These are phyloP conservation scores for Sarcophaga carnaria DNA, from an alignment of 2,888 invertebrate genomes.

Conservation along the genomic window DNA sequence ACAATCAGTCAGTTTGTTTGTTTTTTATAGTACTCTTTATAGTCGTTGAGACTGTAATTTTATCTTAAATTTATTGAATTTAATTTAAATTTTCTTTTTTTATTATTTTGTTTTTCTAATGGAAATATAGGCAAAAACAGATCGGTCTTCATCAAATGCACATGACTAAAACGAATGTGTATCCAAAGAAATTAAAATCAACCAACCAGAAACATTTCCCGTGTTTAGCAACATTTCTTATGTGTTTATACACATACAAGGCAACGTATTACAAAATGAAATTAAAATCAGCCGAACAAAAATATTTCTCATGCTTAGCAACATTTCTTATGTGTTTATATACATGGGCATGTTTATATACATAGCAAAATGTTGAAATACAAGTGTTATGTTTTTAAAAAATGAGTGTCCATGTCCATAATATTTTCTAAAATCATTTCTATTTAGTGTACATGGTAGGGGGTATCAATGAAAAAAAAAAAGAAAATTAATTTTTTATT, in stretches of 20 bases:
- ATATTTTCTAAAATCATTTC: too few species aligned
- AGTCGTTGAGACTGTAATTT: too few species aligned
- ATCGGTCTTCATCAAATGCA: conserved; percentile 24
- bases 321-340: neutral
- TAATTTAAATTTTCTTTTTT: neutral
- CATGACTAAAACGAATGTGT: conserved; percentile 34
- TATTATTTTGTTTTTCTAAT: neutral
- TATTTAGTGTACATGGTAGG: too few species aligned
- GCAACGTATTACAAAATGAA: neutral
- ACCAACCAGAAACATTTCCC: neutral
- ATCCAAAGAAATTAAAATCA: conserved; percentile 5
- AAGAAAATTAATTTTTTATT: neutral
- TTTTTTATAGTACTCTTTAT: too few species aligned
- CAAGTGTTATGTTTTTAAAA: neutral
- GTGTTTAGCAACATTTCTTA: too few species aligned
- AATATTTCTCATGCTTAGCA: neutral
- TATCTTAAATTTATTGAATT: neutral
- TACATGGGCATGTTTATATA: neutral
- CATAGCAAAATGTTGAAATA: neutral
- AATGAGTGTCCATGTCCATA: too few species aligned
- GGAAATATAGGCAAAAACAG: conserved; percentile 13
- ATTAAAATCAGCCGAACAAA: neutral
- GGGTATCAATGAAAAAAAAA: neutral
- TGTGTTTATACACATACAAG: too few species aligned
- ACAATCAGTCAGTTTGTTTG: too few species aligned